These are phyloP conservation scores for Ctenomys sociabilis DNA, from an alignment of 2,113 vertebrate genomes.

Conservation along the genomic window DNA sequence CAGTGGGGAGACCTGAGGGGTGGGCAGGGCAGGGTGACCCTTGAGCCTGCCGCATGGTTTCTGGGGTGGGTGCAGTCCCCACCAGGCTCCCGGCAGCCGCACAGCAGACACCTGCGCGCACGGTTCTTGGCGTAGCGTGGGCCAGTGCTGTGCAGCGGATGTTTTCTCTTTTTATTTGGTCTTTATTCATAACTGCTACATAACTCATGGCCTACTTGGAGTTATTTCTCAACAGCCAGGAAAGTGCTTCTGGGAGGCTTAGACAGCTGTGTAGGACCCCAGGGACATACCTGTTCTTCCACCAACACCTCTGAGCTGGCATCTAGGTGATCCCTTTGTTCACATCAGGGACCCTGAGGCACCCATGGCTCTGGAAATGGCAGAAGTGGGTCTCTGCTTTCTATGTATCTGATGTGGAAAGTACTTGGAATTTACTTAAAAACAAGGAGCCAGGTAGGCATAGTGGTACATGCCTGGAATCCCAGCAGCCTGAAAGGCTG, in stretches of 20 bases:
- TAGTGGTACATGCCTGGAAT: neutral
- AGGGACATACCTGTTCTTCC: neutral
- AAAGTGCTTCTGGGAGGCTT: neutral
- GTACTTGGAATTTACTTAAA: neutral
- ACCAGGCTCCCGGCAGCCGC: neutral
- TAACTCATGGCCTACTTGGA: neutral
- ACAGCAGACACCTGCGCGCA: rapidly evolving
- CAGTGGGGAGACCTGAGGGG: neutral
- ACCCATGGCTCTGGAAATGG: neutral
- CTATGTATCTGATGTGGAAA: neutral
- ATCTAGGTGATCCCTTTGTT: neutral
- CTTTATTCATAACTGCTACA: neutral
- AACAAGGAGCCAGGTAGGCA: neutral
- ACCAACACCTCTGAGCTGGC: neutral
- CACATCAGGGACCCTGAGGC: no score
- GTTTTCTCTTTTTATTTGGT: neutral
- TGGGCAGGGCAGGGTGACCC: neutral
- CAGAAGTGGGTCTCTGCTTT: neutral
- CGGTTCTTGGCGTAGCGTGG: neutral
- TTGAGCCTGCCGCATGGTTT: rapidly evolving
- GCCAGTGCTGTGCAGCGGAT: neutral
- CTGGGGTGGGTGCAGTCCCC: neutral
- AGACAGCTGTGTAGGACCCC: no score
- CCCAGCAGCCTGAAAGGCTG: neutral
- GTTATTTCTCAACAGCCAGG: neutral